Percentiles rank a stretch among this genome's conserved stretches.
Evolutionary conservation across 2,113 vertebrate genomes (phyloP).

Genomic region (Bubo blakistoni): DNA sequence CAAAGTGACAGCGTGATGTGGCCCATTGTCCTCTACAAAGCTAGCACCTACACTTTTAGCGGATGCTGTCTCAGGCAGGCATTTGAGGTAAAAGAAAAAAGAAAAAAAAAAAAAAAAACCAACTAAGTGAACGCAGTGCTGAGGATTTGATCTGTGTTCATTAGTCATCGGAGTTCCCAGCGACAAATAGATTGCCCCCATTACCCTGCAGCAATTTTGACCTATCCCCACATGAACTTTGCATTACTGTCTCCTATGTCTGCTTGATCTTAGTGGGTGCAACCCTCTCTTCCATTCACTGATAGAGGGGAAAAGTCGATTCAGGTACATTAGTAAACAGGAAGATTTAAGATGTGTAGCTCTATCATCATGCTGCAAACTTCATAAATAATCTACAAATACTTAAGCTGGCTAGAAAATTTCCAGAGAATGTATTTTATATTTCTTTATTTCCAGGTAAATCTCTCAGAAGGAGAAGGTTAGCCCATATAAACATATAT

Average conservation of each 20-base stretch:
- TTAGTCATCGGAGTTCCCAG: background rate
- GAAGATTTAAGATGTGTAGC: background rate
- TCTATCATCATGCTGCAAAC: background rate
- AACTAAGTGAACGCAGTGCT: background rate
- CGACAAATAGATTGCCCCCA: background rate
- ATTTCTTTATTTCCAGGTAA: background rate
- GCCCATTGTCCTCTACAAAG: constrained; percentile 5
- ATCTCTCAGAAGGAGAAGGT: background rate
- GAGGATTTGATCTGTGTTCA: background rate
- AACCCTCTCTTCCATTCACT: background rate
- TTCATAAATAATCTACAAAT: background rate
- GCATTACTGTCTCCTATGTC: background rate
- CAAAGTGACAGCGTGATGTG: background rate
- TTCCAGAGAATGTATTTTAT: background rate
- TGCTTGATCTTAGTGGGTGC: background rate
- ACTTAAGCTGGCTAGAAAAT: background rate
- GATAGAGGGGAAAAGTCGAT: background rate
- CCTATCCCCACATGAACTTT: background rate
- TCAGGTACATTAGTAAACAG: background rate
- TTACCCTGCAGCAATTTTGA: background rate
- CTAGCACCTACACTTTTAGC: background rate
- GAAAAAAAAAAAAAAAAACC: background rate
- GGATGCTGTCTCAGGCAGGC: background rate
- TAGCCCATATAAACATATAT: background rate
- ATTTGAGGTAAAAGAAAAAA: background rate